Evolutionary conservation across 1,140 invertebrate species (phyloP), one percentile per base, ranked within the genome.

Genomic region (Papilio machaon): DNA sequence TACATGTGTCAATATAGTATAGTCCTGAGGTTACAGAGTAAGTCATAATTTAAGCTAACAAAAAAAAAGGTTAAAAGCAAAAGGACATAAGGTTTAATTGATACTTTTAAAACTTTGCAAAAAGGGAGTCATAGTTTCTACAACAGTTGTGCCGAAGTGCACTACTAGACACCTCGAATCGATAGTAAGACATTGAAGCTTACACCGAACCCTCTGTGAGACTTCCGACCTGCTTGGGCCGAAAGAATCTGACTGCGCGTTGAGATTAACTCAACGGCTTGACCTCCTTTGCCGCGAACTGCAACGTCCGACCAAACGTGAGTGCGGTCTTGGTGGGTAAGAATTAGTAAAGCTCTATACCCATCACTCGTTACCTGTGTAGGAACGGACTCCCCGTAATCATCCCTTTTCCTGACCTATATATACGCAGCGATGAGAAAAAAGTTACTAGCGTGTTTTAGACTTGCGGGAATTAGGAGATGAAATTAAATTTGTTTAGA

Each of bases 101-200:
- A 54, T 19, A 9, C 23, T n/a, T 58, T 58, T 19, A 19, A 23
- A 70, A 70, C 35, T 5, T 15, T 35, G 30, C 64, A 70, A 70
- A 30, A 70, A 70, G 64, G 15, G 64, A 70, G 64, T 70, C 64
- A 38, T 70, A 70, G 30, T 70, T 70, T 70, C 64, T 70, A 70
- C 64, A 70, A 15, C 64, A 70, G 64, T 70, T 0, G 30, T 38
- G 64, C 8, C 6, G 64, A 70, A 35, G 64, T 35, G 60, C 2
- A 13, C 23, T 70, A n/a, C 3, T 2, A 11, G 13, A 70, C 64
- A 35, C 64, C 64, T 35, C 64, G 15, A 35, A 15, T 35, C 64
- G 23, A 30, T 7, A 30, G 9, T 64, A 35, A 70, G 64, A 35
- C 64, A 23, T 30, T 30, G 23, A 30, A 52, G 49, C 19, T 2